A percentile compares a stretch with the other conserved stretches of the same genome.
Evolutionary conservation across 2,888 invertebrate genomes (phyloP).

Genomic region (Apamea sordens): DNA sequence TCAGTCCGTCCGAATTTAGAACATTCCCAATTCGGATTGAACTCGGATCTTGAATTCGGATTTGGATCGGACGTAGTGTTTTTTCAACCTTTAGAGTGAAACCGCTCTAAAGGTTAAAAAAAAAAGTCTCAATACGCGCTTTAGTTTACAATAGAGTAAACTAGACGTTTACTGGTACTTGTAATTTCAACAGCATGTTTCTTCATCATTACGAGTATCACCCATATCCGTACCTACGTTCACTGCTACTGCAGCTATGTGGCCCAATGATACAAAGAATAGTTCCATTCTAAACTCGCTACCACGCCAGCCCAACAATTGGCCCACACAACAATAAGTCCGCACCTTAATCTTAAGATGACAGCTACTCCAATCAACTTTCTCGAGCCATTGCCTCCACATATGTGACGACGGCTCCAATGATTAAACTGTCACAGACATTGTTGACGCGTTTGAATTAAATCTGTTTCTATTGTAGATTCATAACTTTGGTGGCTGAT

Average conservation of each 20-base stretch:
- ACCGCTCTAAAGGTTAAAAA: too few species aligned
- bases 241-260: too few species aligned
- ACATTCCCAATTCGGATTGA: too few species aligned
- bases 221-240: neutral
- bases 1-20: too few species aligned
- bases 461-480: slow-evolving; percentile 55
- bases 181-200: neutral
- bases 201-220: neutral
- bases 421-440: slow-evolving; percentile 86
- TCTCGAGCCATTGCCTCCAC: slow-evolving; percentile 85
- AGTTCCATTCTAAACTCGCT: slow-evolving; percentile 9
- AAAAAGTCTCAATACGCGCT: neutral
- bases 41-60: too few species aligned
- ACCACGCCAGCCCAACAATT: slow-evolving; percentile 55
- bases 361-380: slow-evolving; percentile 88
- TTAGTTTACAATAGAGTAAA: neutral
- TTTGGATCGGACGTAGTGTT: too few species aligned
- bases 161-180: neutral
- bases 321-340: slow-evolving; percentile 67
- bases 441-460: slow-evolving; percentile 72
- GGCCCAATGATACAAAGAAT: neutral
- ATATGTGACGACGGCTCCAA: slow-evolving; percentile 86
- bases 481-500: slow-evolving; percentile 50
- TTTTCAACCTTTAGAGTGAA: too few species aligned
- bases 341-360: slow-evolving; percentile 86